These are phyloP conservation scores for Pollenia labialis DNA, from an alignment of 2,888 invertebrate genomes.

Conservation along the genomic window DNA sequence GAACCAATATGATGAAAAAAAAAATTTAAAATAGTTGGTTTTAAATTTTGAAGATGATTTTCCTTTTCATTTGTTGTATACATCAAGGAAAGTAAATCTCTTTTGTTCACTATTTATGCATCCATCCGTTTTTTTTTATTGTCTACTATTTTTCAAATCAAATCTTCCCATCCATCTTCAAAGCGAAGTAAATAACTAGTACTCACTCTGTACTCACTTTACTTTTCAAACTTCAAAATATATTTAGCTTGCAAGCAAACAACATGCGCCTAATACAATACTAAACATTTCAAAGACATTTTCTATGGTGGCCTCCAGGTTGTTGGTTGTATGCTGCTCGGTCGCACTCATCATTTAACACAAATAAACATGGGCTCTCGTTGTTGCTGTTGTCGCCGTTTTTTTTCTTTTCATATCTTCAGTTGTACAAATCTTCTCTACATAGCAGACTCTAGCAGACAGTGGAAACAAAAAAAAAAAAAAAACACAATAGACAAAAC, in stretches of 20 bases:
- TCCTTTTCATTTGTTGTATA: slow-evolving; percentile 28
- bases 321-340: slow-evolving; percentile 65
- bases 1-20: slow-evolving; percentile 42
- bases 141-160: slow-evolving; percentile 9
- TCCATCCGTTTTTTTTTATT: slow-evolving; percentile 57
- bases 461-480: not conserved
- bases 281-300: slow-evolving; percentile 74
- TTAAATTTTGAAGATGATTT: slow-evolving; percentile 65
- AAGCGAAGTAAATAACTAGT: slow-evolving; percentile 10
- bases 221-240: slow-evolving; percentile 37
- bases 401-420: slow-evolving; percentile 41
- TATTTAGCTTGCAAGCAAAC: slow-evolving; percentile 50
- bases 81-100: slow-evolving; percentile 66
- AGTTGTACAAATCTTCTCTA: slow-evolving; percentile 21
- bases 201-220: slow-evolving; percentile 9
- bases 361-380: slow-evolving; percentile 27
- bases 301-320: slow-evolving; percentile 74
- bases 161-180: slow-evolving; percentile 55
- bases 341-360: slow-evolving; percentile 67
- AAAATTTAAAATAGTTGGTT: slow-evolving; percentile 39
- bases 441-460: not conserved
- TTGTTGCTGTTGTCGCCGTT: slow-evolving; percentile 13
- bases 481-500: slow-evolving; percentile 29
- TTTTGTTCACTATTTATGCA: slow-evolving; percentile 59
- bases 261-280: slow-evolving; percentile 66